Conservation (phyloP, 1,140 invertebrate genomes). For the Trichonephila clavipes region DNA sequence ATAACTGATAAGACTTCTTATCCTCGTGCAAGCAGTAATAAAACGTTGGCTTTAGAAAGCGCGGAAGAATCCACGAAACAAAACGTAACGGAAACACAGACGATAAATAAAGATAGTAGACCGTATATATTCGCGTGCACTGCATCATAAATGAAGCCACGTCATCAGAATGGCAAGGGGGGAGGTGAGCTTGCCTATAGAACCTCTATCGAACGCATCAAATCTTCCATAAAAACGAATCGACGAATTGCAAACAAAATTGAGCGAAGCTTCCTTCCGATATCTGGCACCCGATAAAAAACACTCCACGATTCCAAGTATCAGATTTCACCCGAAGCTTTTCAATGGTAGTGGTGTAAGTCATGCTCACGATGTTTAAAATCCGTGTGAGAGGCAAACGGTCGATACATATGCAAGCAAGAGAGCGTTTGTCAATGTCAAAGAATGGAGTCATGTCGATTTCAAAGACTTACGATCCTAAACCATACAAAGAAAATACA, state of each 20-base stretch:
- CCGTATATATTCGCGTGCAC: slow-evolving; percentile 54
- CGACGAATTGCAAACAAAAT: slow-evolving; percentile 63
- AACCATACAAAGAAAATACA: not conserved
- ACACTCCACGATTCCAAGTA: slow-evolving; percentile 56
- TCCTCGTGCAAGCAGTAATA: slow-evolving; percentile 39
- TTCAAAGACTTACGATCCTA: not conserved
- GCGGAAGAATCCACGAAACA: slow-evolving; percentile 36
- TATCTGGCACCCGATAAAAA: slow-evolving; percentile 71
- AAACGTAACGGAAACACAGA: slow-evolving; percentile 51
- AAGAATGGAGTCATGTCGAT: not conserved
- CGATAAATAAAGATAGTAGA: slow-evolving; percentile 68
- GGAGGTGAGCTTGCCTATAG: slow-evolving; percentile 12
- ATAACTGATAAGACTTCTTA: slow-evolving; percentile 70
- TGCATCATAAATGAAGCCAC: slow-evolving; percentile 58
- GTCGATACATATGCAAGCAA: not conserved
- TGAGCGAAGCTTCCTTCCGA: slow-evolving; percentile 10
- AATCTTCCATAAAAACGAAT: slow-evolving; percentile 68
- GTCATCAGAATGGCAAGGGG: slow-evolving; percentile 27
- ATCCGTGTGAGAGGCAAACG: not conserved
- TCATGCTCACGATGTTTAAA: not conserved
- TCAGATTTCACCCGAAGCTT: slow-evolving; percentile 25
- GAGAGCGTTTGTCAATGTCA: not conserved
- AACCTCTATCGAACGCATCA: slow-evolving; percentile 58
- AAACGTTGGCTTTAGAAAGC: slow-evolving; percentile 34
- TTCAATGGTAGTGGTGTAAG: not conserved